A percentile compares a stretch with the other conserved stretches of the same genome.
Evolutionary conservation across 1,140 invertebrate genomes (phyloP).

Genomic region (Sitophilus oryzae): DNA sequence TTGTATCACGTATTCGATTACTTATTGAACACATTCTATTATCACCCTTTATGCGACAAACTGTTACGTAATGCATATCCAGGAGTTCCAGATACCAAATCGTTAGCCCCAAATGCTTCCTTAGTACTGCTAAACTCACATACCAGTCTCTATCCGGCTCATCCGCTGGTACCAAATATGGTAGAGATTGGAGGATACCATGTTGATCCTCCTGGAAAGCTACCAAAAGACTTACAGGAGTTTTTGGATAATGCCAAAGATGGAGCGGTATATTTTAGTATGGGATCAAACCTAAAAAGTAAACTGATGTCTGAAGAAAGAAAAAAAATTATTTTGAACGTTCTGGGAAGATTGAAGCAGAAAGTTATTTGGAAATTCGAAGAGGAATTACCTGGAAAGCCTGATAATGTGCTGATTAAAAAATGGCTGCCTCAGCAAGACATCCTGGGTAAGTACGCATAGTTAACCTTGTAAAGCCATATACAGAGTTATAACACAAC

Average conservation of each 20-base stretch:
- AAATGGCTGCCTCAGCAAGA: constrained; percentile 58
- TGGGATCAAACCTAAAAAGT: constrained; percentile 45
- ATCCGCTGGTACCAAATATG: too few relatives aligned
- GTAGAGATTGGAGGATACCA: too few relatives aligned
- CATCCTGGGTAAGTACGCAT: constrained; percentile 46
- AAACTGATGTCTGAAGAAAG: constrained; percentile 41
- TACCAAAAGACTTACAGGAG: too few relatives aligned
- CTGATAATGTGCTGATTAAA: constrained; percentile 47
- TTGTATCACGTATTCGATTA: constrained; percentile 53
- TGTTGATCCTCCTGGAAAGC: constrained; percentile 38
- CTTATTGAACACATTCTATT: too few relatives aligned
- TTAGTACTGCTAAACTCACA: too few relatives aligned
- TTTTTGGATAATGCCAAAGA: too few relatives aligned
- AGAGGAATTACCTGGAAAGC: constrained; percentile 44
- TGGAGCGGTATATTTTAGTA: too few relatives aligned
- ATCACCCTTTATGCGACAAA: constrained; percentile 48
- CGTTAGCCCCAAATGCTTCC: too few relatives aligned
- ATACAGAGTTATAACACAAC: too few relatives aligned
- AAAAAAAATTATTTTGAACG: constrained; percentile 42
- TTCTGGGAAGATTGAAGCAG: constrained; percentile 45
- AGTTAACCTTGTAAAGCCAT: too few relatives aligned
- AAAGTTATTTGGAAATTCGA: constrained; percentile 55
- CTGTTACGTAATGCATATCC: too few relatives aligned
- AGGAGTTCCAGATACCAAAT: constrained; percentile 51
- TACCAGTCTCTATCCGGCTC: too few relatives aligned